A percentile compares a stretch with the other conserved stretches of the same genome.
Conservation (phyloP, 2,113 vertebrate genomes). For the Australoheros scitulus region DNA sequence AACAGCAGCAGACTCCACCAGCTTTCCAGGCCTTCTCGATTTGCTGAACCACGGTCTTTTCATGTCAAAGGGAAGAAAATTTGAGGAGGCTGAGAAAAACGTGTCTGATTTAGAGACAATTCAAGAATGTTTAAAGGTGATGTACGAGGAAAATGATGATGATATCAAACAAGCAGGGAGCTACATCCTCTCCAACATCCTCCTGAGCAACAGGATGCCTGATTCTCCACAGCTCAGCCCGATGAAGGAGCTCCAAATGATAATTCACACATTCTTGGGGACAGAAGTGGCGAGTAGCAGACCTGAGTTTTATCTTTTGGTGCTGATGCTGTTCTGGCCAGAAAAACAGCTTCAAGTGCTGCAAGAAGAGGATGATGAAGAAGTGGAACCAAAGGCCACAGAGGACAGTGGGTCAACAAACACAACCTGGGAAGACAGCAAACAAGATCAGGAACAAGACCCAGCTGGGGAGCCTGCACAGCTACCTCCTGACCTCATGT, state of each 20-base stretch:
- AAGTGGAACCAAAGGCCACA: not conserved
- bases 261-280: conserved; percentile 8
- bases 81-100: not conserved
- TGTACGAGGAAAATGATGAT: not conserved
- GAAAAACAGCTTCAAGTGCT: not conserved
- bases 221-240: not conserved
- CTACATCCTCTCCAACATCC: conserved; percentile 59
- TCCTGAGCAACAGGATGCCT: conserved; percentile 37
- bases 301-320: conserved; percentile 66
- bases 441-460: not conserved
- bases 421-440: not conserved
- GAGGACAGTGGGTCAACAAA: not conserved
- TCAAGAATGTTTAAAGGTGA: not conserved
- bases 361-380: not conserved
- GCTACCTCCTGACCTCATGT: not conserved
- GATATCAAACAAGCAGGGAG: conserved; percentile 19
- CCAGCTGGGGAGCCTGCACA: not conserved
- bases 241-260: conserved; percentile 14
- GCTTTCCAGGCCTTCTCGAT: conserved; percentile 50
- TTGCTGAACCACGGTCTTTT: not conserved
- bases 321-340: conserved; percentile 65
- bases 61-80: not conserved
- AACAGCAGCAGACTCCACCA: conserved; percentile 24
- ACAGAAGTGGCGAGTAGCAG: accelerated
- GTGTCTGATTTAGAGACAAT: not conserved